Evolutionary conservation across 2,888 invertebrate genomes (phyloP).

Genomic region (Coelopa pilipes): DNA sequence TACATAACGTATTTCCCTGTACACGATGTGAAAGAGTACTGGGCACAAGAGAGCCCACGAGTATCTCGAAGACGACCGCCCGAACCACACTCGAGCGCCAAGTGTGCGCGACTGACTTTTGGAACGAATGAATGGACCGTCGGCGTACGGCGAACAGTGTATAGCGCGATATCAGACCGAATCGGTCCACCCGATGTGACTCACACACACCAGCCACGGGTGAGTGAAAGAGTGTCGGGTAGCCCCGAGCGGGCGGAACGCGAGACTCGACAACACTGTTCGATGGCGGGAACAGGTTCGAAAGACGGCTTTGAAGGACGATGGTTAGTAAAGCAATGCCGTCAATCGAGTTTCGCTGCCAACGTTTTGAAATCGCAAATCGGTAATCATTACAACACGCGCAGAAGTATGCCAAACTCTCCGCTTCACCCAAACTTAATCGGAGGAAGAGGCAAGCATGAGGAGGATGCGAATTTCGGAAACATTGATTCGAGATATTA

Average conservation of each 20-base stretch:
- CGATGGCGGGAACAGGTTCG: background rate
- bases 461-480: too few species aligned
- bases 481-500: too few species aligned
- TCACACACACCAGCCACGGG: too few species aligned
- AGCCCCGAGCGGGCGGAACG: too few species aligned
- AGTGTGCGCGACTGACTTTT: conserved; percentile 37
- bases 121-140: background rate
- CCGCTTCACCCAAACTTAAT: too few species aligned
- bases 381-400: too few species aligned
- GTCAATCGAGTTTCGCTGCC: conserved; percentile 16
- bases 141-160: background rate
- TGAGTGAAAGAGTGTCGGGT: too few species aligned
- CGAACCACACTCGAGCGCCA: conserved; percentile 26
- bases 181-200: background rate
- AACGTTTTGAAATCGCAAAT: background rate
- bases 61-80: background rate
- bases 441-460: too few species aligned
- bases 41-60: background rate
- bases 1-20: background rate
- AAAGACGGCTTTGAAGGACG: background rate
- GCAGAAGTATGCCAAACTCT: too few species aligned
- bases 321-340: background rate
- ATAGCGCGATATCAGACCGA: too few species aligned
- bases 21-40: background rate
- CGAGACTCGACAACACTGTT: conserved; percentile 4